Conservation (phyloP, 2,888 invertebrate species). For the Geophilus truncorum region DNA sequence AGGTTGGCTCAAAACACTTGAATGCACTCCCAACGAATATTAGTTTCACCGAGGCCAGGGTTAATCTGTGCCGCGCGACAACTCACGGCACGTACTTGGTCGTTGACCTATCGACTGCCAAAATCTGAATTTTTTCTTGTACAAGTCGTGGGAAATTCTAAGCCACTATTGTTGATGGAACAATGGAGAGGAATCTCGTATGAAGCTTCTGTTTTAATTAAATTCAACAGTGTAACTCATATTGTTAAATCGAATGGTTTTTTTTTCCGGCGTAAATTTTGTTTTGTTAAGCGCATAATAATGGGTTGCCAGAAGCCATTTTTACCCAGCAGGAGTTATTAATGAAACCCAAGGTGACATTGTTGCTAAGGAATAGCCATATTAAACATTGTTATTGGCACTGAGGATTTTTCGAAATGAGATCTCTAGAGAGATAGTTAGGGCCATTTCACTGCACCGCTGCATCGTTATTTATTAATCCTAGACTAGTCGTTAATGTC, state of each 20-base stretch:
- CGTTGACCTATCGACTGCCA: not conserved
- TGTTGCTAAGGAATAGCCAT: not conserved
- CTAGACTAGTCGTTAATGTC: not conserved
- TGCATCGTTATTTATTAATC: not conserved
- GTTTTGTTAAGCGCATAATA: not conserved
- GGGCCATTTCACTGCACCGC: not conserved
- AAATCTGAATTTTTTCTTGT: not conserved
- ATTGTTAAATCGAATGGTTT: too few relatives aligned
- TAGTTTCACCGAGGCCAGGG: not conserved
- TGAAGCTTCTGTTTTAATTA: too few relatives aligned
- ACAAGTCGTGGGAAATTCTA: not conserved
- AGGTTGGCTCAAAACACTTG: not conserved
- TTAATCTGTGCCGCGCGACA: not conserved
- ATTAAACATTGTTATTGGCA: conserved; percentile 3
- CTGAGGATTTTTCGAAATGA: not conserved
- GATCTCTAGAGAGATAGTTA: not conserved
- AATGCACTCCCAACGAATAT: not conserved
- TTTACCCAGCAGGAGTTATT: not conserved
- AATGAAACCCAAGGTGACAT: not conserved
- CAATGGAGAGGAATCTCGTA: too few relatives aligned
- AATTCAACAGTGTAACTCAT: too few relatives aligned
- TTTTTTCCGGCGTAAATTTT: not conserved
- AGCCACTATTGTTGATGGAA: not conserved
- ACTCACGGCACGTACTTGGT: not conserved
- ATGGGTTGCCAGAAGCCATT: not conserved